Base-by-base conservation (phyloP, 2,888 invertebrate genomes). In the Dysmachus trigonus region DNA sequence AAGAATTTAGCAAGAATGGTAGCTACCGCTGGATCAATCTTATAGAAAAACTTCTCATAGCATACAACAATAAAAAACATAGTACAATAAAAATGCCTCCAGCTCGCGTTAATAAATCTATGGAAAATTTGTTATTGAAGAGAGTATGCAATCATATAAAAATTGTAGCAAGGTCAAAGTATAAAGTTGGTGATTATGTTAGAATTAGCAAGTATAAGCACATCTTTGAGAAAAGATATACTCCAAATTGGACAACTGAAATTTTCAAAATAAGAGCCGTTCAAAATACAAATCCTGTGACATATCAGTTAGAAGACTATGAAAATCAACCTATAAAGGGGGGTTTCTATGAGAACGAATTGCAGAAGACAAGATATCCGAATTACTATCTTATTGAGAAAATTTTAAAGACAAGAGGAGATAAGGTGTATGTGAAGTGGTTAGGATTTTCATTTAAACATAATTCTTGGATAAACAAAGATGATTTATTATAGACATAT, bases 301-400 rank as follows among this genome's bases (percentile, higher is more conserved):
- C 89, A 87, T 89, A 90, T 88, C 85, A 88, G 74, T 79, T 90
- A 62, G 83, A 88, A 87, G 89, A 90, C 88, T 83, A 89, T 87
- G 86, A 88, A 77, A 86, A 89, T 77, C 86, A 90, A 83, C 85
- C 86, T 10, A 90, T 87, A 89, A 88, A 87, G 79, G 89, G 86
- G 90, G 90, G 89, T 73, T 91, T 13, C 88, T 91, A 90, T 87
- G 89, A 88, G 87, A 79, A 89, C 85, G 90, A 91, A 89, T 74
- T 91, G 8, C 89, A 88, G 85, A 90, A 89, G 88, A 89, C 88
- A 0, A 89, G 88, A 86, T 86, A 90, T 89, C 89, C 90, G 1
- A 87, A 91, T 77, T 86, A 90, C 31, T 91, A 90, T 88, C 85
- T 91, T 51, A 88, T 91, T 47, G 90, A 90, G 88, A 90, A 90